These are phyloP conservation scores for Lophius piscatorius DNA, from an alignment of 2,113 vertebrate species.

Conservation along the genomic window DNA sequence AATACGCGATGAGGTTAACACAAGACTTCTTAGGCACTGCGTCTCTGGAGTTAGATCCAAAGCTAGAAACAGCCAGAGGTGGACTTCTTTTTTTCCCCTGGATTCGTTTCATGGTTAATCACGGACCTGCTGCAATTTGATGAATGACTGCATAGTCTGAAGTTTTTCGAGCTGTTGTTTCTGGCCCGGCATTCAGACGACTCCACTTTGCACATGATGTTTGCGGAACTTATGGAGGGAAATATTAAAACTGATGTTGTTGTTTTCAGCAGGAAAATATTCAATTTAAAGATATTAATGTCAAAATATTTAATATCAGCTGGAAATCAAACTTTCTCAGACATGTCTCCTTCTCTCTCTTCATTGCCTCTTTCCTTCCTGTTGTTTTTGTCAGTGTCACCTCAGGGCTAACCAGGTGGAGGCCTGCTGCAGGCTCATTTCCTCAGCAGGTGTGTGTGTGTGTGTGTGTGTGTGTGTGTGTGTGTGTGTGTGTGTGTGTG, in stretches of 20 bases:
- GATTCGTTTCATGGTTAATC: too few species aligned
- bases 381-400: slow-evolving; percentile 55
- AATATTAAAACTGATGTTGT: not conserved
- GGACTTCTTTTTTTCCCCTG: too few species aligned
- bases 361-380: slow-evolving; percentile 34
- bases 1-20: too few species aligned
- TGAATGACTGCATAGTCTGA: too few species aligned
- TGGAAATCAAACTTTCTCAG: not conserved
- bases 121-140: too few species aligned
- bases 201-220: too few species aligned
- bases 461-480: slow-evolving; percentile 77
- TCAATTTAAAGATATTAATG: not conserved
- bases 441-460: slow-evolving; percentile 88
- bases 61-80: too few species aligned
- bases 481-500: slow-evolving; percentile 37
- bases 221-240: not conserved
- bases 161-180: too few species aligned
- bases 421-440: slow-evolving; percentile 90
- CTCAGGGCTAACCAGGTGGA: slow-evolving; percentile 84
- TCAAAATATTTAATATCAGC: not conserved
- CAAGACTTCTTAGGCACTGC: too few species aligned
- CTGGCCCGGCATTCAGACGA: too few species aligned
- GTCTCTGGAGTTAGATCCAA: too few species aligned
- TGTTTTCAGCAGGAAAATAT: not conserved
- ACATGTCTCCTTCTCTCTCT: slow-evolving; percentile 18